Percentiles rank a stretch among this genome's conserved stretches.
Evolutionary conservation across 2,797 vertebrate species (phyloP).

Genomic region (Tiaroga cobitis): DNA sequence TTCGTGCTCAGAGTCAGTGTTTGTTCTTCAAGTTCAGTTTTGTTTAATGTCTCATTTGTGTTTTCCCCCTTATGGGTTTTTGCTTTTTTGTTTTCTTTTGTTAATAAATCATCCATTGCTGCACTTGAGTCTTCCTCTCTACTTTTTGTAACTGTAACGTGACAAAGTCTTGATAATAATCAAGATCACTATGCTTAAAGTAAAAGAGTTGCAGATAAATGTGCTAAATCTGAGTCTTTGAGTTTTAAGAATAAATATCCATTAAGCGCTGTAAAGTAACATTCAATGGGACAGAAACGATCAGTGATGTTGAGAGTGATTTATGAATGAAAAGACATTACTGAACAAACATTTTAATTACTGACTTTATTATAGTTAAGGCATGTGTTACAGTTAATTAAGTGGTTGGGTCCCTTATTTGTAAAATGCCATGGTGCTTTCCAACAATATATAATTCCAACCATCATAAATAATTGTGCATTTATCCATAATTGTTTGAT

Average conservation of each 20-base stretch:
- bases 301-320: slow-evolving; percentile 43
- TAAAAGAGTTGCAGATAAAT: neutral
- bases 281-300: slow-evolving; percentile 65
- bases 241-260: neutral
- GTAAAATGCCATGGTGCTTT: slow-evolving; percentile 19
- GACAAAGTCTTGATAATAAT: neutral
- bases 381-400: slow-evolving; percentile 42
- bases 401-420: slow-evolving; percentile 29
- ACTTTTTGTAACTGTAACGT: no score
- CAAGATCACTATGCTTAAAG: no score
- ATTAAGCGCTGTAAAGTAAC: neutral
- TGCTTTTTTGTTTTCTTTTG: no score
- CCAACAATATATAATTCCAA: neutral
- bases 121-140: no score
- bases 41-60: no score
- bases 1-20: no score
- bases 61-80: no score
- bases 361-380: slow-evolving; percentile 45
- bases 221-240: neutral
- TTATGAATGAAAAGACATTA: neutral
- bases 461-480: neutral
- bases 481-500: neutral
- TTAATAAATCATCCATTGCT: no score
- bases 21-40: no score
- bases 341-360: neutral